These are phyloP conservation scores for Chromoteleia sp. DNA, from an alignment of 2,888 invertebrate species.

Conservation along the genomic window DNA sequence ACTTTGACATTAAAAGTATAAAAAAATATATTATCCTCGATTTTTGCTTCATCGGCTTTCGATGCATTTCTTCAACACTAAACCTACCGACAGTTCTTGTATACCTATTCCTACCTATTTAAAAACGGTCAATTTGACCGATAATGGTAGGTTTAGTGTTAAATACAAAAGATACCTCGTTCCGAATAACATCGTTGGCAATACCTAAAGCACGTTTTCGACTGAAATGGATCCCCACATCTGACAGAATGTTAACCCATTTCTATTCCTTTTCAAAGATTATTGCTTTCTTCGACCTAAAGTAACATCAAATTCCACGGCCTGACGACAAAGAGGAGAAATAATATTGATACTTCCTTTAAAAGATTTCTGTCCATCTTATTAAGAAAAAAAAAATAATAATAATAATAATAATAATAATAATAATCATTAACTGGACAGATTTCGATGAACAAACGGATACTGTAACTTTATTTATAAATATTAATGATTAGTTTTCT, in stretches of 20 bases:
- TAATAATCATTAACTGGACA: not conserved
- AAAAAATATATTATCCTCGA: slow-evolving; percentile 14
- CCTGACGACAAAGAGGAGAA: slow-evolving; percentile 36
- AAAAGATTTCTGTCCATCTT: slow-evolving; percentile 12
- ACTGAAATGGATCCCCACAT: slow-evolving; percentile 46
- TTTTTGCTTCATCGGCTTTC: slow-evolving; percentile 41
- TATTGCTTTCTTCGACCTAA: slow-evolving; percentile 49
- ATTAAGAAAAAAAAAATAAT: not conserved
- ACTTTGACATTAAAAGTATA: slow-evolving; percentile 30
- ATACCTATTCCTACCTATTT: no score
- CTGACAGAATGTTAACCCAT: slow-evolving; percentile 50
- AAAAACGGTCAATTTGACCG: no score
- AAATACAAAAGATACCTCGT: slow-evolving; percentile 34
- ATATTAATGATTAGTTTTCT: not conserved
- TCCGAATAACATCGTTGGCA: slow-evolving; percentile 41
- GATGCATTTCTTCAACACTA: slow-evolving; percentile 56
- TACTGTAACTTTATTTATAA: slow-evolving; percentile 7
- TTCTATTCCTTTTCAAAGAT: slow-evolving; percentile 54
- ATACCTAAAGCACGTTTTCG: slow-evolving; percentile 42
- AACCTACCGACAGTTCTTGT: no score
- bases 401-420: slow-evolving; percentile 13
- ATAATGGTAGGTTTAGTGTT: no score
- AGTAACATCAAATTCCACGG: slow-evolving; percentile 43
- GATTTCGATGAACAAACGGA: not conserved
- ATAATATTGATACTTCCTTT: slow-evolving; percentile 57